Evolutionary conservation across 1,140 invertebrate species (phyloP).

Genomic region (Ooceraea biroi): DNA sequence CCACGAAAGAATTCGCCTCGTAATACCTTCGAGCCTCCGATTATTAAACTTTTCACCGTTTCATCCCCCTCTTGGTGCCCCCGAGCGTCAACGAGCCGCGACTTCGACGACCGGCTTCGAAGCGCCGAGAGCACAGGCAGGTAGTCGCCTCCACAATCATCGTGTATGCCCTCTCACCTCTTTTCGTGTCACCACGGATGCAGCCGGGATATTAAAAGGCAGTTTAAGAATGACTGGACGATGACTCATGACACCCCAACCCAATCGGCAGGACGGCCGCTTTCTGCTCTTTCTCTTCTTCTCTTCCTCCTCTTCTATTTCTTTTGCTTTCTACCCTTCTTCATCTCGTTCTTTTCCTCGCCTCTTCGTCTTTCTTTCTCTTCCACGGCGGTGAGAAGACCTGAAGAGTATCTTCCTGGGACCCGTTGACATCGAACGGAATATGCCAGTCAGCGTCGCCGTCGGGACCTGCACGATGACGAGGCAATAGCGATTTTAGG

Average conservation of each 20-base stretch:
- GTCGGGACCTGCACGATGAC: slow-evolving; percentile 66
- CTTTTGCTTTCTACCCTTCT: not conserved
- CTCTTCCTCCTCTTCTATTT: not conserved
- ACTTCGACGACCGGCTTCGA: slow-evolving; percentile 71
- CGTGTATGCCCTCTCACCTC: slow-evolving; percentile 76
- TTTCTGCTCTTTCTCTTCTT: slow-evolving; percentile 21
- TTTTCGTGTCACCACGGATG: slow-evolving; percentile 80
- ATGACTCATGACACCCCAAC: slow-evolving; percentile 75
- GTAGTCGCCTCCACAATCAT: slow-evolving; percentile 77
- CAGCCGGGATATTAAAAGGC: slow-evolving; percentile 80
- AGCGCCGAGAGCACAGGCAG: slow-evolving; percentile 75
- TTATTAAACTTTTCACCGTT: slow-evolving; percentile 80
- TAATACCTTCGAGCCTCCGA: slow-evolving; percentile 82
- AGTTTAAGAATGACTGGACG: slow-evolving; percentile 82
- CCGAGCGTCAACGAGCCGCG: slow-evolving; percentile 67
- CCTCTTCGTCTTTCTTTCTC: slow-evolving; percentile 43
- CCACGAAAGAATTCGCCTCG: slow-evolving; percentile 82
- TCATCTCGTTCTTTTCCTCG: not conserved
- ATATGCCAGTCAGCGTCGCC: slow-evolving; percentile 69
- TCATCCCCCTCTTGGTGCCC: slow-evolving; percentile 34
- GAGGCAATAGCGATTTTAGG: slow-evolving; percentile 62
- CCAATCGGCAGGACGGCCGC: slow-evolving; percentile 54
- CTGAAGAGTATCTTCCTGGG: slow-evolving; percentile 52
- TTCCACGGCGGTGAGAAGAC: slow-evolving; percentile 34
- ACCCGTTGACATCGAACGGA: slow-evolving; percentile 71